These are phyloP conservation scores for Protaetia brevitarsis DNA, from an alignment of 1,140 invertebrate species.

Conservation along the genomic window DNA sequence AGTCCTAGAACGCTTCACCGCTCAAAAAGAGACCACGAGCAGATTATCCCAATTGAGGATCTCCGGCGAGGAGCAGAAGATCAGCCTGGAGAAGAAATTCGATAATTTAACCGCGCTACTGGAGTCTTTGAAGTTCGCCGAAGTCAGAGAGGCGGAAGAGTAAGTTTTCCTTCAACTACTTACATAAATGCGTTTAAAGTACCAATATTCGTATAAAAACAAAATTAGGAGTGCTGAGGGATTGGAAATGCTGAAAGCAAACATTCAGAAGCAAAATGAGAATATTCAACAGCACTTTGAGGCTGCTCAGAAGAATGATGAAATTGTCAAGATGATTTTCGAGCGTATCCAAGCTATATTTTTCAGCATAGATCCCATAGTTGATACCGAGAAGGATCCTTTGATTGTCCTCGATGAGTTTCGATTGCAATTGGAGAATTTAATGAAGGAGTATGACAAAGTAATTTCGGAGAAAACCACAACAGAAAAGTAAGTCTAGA, in stretches of 20 bases:
- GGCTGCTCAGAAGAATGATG: not conserved
- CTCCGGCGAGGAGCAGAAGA: slow-evolving; percentile 70
- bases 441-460: not conserved
- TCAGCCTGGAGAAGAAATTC: slow-evolving; percentile 63
- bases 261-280: slow-evolving; percentile 51
- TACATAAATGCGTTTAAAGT: no score
- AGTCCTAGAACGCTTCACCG: slow-evolving; percentile 68
- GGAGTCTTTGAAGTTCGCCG: slow-evolving; percentile 73
- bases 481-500: not conserved
- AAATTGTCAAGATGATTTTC: not conserved
- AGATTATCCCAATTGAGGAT: slow-evolving; percentile 65
- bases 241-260: slow-evolving; percentile 49
- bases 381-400: not conserved
- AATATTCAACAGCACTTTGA: not conserved
- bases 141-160: slow-evolving; percentile 75
- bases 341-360: not conserved
- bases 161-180: no score
- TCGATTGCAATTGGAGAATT: not conserved
- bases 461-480: not conserved
- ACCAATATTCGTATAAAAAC: not conserved
- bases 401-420: not conserved
- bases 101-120: slow-evolving; percentile 66
- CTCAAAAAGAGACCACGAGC: slow-evolving; percentile 66
- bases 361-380: not conserved
- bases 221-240: slow-evolving; percentile 34